These are phyloP conservation scores for Drosophila leonis DNA, from an alignment of 2,888 invertebrate species.

Conservation along the genomic window DNA sequence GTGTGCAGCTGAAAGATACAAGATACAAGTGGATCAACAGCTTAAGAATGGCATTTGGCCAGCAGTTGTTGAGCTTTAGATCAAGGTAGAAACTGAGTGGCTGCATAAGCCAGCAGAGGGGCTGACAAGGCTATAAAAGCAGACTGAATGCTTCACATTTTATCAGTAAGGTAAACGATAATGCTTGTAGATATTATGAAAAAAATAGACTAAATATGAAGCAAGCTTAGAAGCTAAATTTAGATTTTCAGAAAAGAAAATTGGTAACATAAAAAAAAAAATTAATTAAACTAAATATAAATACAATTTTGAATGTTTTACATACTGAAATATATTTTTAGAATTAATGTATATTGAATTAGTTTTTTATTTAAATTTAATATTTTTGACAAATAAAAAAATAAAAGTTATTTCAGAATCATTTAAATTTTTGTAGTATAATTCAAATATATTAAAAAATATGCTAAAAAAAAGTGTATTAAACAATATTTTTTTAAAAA, in stretches of 20 bases:
- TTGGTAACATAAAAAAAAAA: neutral
- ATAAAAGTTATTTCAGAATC: too few relatives aligned
- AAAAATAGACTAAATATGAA: neutral
- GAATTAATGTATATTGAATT: too few relatives aligned
- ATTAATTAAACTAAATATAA: too few relatives aligned
- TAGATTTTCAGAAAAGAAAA: too few relatives aligned
- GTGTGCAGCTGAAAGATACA: slow-evolving; percentile 6
- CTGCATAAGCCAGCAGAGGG: neutral
- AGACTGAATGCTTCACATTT: neutral
- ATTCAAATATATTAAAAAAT: too few relatives aligned
- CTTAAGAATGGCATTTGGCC: slow-evolving; percentile 25
- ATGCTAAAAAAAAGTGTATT: too few relatives aligned
- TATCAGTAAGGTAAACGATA: neutral
- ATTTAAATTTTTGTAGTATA: too few relatives aligned
- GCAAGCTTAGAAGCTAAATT: neutral
- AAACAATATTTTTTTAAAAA: too few relatives aligned
- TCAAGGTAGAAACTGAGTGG: neutral
- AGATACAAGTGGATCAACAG: slow-evolving; percentile 13
- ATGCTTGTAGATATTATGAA: neutral
- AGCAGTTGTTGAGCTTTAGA: slow-evolving; percentile 6
- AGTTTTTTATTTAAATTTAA: too few relatives aligned
- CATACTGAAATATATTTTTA: too few relatives aligned
- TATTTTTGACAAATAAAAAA: too few relatives aligned
- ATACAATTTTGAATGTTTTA: too few relatives aligned
- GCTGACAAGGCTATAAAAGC: neutral